Conservation (phyloP, 2,888 invertebrate genomes). For the Epinotia bilunana region DNA sequence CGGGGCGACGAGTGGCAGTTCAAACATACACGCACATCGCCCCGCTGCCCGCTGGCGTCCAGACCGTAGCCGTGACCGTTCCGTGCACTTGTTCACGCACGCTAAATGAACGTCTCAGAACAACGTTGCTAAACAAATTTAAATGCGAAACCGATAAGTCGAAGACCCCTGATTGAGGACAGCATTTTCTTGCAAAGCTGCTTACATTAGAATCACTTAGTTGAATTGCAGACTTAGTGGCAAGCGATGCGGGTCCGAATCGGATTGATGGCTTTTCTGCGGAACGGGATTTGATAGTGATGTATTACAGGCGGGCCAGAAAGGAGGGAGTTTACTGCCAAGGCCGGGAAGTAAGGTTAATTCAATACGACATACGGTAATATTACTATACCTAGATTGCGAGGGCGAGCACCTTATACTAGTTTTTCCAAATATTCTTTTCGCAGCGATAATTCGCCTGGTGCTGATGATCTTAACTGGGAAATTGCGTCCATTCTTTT, state of each 20-base stretch:
- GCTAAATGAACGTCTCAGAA: too few species aligned
- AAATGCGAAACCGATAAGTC: neutral
- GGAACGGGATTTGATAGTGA: slow-evolving; percentile 18
- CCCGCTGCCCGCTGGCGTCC: too few species aligned
- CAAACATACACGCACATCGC: too few species aligned
- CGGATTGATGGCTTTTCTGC: slow-evolving; percentile 11
- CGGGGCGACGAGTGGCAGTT: too few species aligned
- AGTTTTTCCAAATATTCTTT: too few species aligned
- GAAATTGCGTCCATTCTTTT: too few species aligned
- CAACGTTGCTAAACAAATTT: neutral
- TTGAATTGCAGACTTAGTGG: slow-evolving; percentile 11
- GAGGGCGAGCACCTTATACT: too few species aligned
- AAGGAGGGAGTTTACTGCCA: neutral
- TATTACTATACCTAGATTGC: too few species aligned
- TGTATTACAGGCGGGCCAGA: slow-evolving; percentile 4
- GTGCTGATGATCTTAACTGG: too few species aligned
- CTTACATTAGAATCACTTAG: slow-evolving; percentile 12
- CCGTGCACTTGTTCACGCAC: too few species aligned
- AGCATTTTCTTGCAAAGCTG: neutral
- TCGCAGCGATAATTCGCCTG: too few species aligned
- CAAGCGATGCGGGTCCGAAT: neutral
- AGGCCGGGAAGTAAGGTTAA: neutral
- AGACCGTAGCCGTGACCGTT: too few species aligned
- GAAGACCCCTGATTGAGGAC: neutral
- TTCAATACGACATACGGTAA: neutral